Conservation (phyloP, 2,113 vertebrate genomes). For the Sturnus vulgaris region DNA sequence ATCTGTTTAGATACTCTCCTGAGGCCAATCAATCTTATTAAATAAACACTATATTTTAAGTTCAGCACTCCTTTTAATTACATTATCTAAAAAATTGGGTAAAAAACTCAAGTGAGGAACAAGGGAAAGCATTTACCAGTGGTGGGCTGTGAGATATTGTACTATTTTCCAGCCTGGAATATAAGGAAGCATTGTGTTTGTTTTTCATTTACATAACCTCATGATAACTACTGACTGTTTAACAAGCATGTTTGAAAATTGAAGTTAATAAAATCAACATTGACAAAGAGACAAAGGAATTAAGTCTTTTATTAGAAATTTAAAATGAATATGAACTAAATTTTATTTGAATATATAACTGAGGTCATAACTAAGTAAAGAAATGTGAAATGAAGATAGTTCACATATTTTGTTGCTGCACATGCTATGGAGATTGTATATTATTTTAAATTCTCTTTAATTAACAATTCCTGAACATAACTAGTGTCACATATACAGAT, state of each 20-base stretch:
- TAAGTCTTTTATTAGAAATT: constrained; percentile 19
- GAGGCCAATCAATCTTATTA: not conserved
- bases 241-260: not conserved
- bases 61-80: not conserved
- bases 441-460: constrained; percentile 2
- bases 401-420: not conserved
- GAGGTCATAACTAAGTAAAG: not conserved
- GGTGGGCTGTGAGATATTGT: not conserved
- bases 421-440: not conserved
- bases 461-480: not conserved
- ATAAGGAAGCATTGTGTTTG: not conserved
- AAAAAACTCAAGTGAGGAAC: not conserved
- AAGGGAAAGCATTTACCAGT: not conserved
- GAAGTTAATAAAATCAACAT: not conserved
- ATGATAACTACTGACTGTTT: not conserved
- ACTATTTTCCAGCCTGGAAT: not conserved
- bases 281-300: not conserved
- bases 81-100: not conserved
- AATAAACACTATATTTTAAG: not conserved
- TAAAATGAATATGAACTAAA: not conserved
- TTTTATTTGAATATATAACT: not conserved
- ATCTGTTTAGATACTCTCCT: not conserved
- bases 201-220: not conserved
- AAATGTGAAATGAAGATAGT: not conserved
- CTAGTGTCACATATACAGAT: not conserved